These are phyloP conservation scores for Ptyas mucosa DNA, from an alignment of 2,113 vertebrate species.

Conservation along the genomic window DNA sequence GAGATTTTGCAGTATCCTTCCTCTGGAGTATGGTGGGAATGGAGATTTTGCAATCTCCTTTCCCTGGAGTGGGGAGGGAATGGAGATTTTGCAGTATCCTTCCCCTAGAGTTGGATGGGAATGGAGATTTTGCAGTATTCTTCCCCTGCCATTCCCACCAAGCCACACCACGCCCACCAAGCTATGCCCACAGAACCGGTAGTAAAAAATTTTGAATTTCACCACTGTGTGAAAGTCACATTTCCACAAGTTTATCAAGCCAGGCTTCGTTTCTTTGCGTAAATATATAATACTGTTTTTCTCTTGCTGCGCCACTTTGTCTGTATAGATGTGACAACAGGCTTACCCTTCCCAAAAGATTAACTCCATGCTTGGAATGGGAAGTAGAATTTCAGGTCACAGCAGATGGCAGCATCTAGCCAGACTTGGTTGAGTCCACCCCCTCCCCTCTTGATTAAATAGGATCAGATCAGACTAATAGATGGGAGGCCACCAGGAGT, in stretches of 20 bases:
- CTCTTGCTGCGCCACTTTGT: not conserved
- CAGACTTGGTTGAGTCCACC: not conserved
- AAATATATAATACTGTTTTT: not conserved
- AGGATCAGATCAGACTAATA: not conserved
- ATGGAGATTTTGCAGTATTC: too few species aligned
- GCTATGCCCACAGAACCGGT: too few species aligned
- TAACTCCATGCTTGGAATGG: not conserved
- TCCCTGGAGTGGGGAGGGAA: too few species aligned
- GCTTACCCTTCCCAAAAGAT: not conserved
- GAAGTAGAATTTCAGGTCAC: not conserved
- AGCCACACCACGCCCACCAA: too few species aligned
- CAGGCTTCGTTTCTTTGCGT: not conserved
- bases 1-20: too few species aligned
- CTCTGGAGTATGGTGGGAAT: too few species aligned
- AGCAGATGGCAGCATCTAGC: not conserved
- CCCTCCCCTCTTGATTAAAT: not conserved
- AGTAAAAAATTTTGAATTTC: too few species aligned
- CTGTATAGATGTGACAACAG: not conserved
- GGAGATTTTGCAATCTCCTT: too few species aligned
- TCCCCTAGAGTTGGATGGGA: too few species aligned
- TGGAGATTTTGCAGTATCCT: too few species aligned
- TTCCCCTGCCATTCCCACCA: too few species aligned
- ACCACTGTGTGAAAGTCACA: not conserved
- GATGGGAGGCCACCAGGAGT: not conserved
- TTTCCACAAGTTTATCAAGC: not conserved